These are phyloP conservation scores for Ametastegia equiseti DNA, from an alignment of 2,888 invertebrate species.

Conservation along the genomic window DNA sequence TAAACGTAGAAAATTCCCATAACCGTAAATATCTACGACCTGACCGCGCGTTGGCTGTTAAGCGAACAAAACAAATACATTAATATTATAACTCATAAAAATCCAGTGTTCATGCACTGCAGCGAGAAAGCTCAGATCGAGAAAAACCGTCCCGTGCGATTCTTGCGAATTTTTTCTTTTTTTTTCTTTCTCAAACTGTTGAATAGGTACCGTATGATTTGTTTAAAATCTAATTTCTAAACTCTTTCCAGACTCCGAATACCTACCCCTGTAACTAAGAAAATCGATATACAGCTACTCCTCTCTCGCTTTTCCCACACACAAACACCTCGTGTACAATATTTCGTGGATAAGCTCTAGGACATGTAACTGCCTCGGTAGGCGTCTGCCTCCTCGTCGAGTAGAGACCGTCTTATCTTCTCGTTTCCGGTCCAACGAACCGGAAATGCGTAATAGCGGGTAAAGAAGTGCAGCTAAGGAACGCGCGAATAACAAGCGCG, in stretches of 20 bases:
- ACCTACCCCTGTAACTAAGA: not conserved
- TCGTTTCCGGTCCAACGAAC: constrained; percentile 75
- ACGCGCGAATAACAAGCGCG: constrained; percentile 40
- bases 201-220: too few species aligned
- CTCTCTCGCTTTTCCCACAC: not conserved
- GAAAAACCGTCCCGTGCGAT: too few species aligned
- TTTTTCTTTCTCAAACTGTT: not conserved
- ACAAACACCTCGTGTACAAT: constrained; percentile 61
- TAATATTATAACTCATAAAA: constrained; percentile 60
- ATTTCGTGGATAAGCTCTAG: constrained; percentile 68
- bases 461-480: constrained; percentile 49
- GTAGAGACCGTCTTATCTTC: constrained; percentile 72
- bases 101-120: not conserved
- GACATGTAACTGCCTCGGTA: constrained; percentile 50
- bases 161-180: not conserved
- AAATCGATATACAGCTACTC: not conserved
- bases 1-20: constrained; percentile 51
- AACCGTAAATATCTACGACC: constrained; percentile 63
- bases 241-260: not conserved
- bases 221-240: not conserved
- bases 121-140: not conserved
- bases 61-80: constrained; percentile 62
- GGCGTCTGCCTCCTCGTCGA: constrained; percentile 53
- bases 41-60: constrained; percentile 51
- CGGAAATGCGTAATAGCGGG: constrained; percentile 75